A percentile compares a stretch with the other conserved stretches of the same genome.
Evolutionary conservation across 1,140 invertebrate genomes (phyloP).

Genomic region (Cotesia vestalis): DNA sequence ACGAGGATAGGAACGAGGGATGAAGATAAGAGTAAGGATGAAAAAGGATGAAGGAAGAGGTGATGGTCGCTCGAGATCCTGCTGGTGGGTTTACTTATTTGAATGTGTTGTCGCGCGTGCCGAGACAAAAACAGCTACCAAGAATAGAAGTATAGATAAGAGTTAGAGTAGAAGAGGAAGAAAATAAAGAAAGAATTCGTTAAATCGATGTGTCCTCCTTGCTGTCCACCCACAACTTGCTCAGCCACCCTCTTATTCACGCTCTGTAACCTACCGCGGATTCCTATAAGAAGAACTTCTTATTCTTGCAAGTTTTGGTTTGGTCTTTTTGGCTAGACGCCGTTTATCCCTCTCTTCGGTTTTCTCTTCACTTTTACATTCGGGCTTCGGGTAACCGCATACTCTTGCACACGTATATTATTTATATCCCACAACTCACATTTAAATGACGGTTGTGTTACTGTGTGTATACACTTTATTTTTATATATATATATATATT

Average conservation of each 20-base stretch:
- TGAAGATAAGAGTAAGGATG: constrained; percentile 31
- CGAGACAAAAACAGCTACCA: constrained; percentile 58
- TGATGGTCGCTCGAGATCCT: constrained; percentile 36
- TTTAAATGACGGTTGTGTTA: too few relatives aligned
- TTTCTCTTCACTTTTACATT: too few relatives aligned
- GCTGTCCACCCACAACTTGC: constrained; percentile 38
- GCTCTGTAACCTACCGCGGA: too few relatives aligned
- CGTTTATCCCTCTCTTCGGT: too few relatives aligned
- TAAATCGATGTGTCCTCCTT: too few relatives aligned
- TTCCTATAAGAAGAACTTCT: too few relatives aligned
- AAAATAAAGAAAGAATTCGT: too few relatives aligned
- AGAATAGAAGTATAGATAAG: constrained; percentile 59
- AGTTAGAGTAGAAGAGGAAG: constrained; percentile 7
- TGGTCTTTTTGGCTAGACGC: too few relatives aligned
- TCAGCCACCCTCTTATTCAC: neutral
- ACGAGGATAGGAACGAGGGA: constrained; percentile 43
- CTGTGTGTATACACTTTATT: neutral
- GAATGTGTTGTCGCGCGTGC: constrained; percentile 60
- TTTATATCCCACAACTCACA: too few relatives aligned
- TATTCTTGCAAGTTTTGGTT: too few relatives aligned
- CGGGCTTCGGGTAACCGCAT: too few relatives aligned
- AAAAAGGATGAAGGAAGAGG: constrained; percentile 24
- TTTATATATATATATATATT: neutral
- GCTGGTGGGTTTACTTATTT: constrained; percentile 61
- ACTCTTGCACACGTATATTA: too few relatives aligned